phyloP scores from a whole-genome alignment of 2,113 vertebrate genomes.

The Cricetomys ansorgei region DNA sequence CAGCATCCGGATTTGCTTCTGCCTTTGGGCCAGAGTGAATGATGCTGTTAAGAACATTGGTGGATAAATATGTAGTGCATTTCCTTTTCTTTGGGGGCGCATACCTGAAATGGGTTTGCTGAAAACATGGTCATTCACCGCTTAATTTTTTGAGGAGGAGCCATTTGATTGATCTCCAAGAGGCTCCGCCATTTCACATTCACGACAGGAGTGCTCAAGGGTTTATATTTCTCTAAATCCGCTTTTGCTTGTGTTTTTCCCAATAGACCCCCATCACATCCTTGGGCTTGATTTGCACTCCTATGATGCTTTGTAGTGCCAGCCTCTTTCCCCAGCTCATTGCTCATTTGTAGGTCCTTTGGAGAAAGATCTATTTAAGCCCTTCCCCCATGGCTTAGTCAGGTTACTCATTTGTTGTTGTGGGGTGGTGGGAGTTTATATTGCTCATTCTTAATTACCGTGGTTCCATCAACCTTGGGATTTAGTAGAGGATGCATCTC shows the following conservation, averaged over 20 bases:
- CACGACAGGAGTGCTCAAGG: neutral
- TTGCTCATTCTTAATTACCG: neutral
- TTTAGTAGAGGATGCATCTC: neutral
- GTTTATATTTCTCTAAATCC: neutral
- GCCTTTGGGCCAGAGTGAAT: neutral
- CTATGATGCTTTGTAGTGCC: neutral
- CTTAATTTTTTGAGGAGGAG: neutral
- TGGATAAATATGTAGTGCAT: neutral
- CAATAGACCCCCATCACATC: neutral
- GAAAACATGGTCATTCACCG: neutral
- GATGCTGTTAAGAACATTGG: no score
- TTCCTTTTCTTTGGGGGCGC: neutral
- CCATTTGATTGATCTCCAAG: neutral
- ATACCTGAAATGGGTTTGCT: neutral
- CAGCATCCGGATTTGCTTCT: neutral
- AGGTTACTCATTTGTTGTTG: neutral
- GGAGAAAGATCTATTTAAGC: neutral
- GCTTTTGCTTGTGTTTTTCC: neutral
- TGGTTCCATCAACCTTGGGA: neutral
- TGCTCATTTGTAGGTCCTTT: neutral
- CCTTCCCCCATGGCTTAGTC: neutral
- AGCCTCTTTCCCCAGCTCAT: neutral
- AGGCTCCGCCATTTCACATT: neutral
- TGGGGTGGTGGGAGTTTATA: neutral
- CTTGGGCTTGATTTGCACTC: neutral